phyloP scores from a whole-genome alignment of 2,888 invertebrate genomes.

The Spodoptera exigua region DNA sequence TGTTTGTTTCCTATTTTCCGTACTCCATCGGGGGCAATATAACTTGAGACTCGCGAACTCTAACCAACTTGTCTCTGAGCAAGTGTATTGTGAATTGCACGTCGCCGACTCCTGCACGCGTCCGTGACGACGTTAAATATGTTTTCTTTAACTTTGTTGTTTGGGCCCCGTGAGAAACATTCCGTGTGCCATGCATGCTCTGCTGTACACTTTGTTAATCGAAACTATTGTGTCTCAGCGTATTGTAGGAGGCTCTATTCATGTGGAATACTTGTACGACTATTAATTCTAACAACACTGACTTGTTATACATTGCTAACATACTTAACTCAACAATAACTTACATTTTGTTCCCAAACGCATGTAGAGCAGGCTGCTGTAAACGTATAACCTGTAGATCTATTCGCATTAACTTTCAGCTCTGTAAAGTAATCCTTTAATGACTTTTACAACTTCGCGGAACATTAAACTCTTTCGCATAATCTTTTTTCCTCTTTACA shows the following conservation, averaged over 20 bases:
- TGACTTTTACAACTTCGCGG: conserved; percentile 42
- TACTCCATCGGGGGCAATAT: conserved; percentile 82
- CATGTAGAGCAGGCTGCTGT: background rate
- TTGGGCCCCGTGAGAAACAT: conserved; percentile 70
- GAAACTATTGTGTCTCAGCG: conserved; percentile 50
- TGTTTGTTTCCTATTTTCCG: conserved; percentile 87
- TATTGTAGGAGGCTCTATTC: conserved; percentile 39
- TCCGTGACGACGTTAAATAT: conserved; percentile 63
- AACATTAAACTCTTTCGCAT: conserved; percentile 43
- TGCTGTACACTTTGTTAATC: conserved; percentile 59
- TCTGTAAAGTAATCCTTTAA: conserved; percentile 36
- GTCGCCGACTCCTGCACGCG: conserved; percentile 65
- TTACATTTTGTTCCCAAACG: conserved; percentile 7
- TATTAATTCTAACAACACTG: conserved; percentile 31
- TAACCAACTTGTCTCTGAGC: conserved; percentile 79
- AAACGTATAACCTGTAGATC: conserved; percentile 22
- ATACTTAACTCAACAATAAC: conserved; percentile 14
- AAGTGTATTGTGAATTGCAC: conserved; percentile 86
- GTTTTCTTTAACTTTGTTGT: conserved; percentile 70
- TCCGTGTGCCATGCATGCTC: conserved; percentile 39
- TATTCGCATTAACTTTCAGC: conserved; percentile 24
- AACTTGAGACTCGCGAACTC: conserved; percentile 80
- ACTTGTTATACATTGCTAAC: conserved; percentile 11
- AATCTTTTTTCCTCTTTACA: conserved; percentile 28
- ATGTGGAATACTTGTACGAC: conserved; percentile 35